Percentiles rank a stretch among this genome's conserved stretches.
These are phyloP conservation scores for Orthosia gracilis DNA, from an alignment of 2,888 invertebrate species.

Conservation along the genomic window DNA sequence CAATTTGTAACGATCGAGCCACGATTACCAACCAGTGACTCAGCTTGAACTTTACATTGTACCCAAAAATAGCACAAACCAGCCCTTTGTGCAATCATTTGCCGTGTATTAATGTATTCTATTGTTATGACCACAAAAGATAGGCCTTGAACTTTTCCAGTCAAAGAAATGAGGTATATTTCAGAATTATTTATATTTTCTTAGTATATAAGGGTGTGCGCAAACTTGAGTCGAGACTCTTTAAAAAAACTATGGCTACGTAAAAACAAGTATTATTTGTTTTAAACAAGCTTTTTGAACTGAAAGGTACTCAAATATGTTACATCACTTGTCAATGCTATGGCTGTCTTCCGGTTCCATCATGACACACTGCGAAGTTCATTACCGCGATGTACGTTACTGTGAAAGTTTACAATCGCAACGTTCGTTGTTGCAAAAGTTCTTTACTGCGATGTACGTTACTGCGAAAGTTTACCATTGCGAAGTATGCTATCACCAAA, in stretches of 20 bases:
- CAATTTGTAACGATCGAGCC: constrained; percentile 11
- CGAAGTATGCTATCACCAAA: no score
- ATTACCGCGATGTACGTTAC: no score
- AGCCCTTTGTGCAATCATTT: constrained; percentile 22
- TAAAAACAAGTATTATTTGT: no score
- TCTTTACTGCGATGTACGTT: no score
- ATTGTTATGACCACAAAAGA: constrained; percentile 50
- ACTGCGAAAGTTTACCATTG: no score
- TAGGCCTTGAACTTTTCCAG: constrained; percentile 34
- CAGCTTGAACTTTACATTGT: constrained; percentile 32
- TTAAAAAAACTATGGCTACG: background rate
- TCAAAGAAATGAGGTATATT: constrained; percentile 3
- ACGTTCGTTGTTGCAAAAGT: no score
- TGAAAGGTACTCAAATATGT: no score
- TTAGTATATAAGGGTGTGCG: background rate
- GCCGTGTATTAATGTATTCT: constrained; percentile 45
- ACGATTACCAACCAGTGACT: constrained; percentile 15
- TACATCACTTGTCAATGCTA: no score
- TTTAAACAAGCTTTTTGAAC: no score
- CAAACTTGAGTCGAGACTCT: background rate
- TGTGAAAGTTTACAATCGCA: no score
- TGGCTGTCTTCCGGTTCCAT: no score
- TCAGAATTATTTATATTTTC: background rate
- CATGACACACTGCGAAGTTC: no score
- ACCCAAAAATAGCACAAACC: constrained; percentile 29